Evolutionary conservation across 2,113 vertebrate species (phyloP).

Genomic region (Sorex fumeus): DNA sequence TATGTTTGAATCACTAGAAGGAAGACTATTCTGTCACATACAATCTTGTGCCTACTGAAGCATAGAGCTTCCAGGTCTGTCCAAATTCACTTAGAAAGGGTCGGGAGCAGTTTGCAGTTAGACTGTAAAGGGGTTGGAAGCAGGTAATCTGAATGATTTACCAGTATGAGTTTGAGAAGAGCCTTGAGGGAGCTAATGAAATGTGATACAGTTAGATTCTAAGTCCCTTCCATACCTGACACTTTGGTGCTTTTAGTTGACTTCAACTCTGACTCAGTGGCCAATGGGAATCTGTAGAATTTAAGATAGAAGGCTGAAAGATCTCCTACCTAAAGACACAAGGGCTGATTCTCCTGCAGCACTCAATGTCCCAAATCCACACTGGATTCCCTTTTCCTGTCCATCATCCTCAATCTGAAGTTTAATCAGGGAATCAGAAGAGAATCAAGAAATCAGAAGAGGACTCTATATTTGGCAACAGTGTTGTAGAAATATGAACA

Average conservation of each 20-base stretch:
- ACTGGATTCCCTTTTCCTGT: neutral
- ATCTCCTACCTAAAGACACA: neutral
- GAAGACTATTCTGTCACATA: conserved; percentile 18
- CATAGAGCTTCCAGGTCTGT: conserved; percentile 12
- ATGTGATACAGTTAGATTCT: neutral
- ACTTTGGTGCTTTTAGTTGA: neutral
- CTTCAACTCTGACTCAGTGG: neutral
- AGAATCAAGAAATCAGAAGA: neutral
- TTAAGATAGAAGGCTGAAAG: neutral
- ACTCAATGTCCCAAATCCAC: neutral
- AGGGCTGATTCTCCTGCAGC: neutral
- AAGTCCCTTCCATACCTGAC: neutral
- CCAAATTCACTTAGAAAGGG: neutral
- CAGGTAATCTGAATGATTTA: neutral
- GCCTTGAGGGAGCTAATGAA: neutral
- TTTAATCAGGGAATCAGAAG: neutral
- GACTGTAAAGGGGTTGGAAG: neutral
- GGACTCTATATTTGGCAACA: conserved; percentile 21
- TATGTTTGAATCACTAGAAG: neutral
- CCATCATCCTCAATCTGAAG: neutral
- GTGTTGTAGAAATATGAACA: conserved; percentile 33
- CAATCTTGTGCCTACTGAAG: neutral
- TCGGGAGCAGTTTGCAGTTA: neutral
- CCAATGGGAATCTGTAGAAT: neutral
- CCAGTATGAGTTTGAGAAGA: neutral